A percentile compares a stretch with the other conserved stretches of the same genome.
Conservation (phyloP, 2,113 vertebrate species). For the Crotalus horridus region DNA sequence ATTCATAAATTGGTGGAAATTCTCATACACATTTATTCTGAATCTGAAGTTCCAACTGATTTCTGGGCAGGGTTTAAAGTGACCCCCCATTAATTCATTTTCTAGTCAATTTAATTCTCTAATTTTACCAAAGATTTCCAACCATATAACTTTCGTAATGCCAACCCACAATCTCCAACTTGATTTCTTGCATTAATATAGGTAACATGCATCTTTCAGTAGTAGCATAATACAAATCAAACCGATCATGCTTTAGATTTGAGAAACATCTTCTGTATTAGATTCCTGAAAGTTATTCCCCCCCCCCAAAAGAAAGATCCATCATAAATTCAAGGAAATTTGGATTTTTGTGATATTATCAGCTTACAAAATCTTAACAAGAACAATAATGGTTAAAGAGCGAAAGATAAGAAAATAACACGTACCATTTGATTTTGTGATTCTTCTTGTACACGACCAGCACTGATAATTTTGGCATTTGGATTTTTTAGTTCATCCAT, state of each 20-base stretch:
- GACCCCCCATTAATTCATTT: not conserved
- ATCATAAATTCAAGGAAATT: not conserved
- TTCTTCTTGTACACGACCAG: not conserved
- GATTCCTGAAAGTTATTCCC: not conserved
- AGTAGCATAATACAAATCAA: not conserved
- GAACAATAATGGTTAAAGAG: not conserved
- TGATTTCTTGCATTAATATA: not conserved
- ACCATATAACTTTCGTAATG: not conserved
- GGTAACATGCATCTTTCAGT: not conserved
- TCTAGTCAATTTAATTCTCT: not conserved
- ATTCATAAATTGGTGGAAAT: not conserved
- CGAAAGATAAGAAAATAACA: not conserved
- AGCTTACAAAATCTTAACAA: not conserved
- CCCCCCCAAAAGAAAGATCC: not conserved
- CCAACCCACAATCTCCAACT: not conserved
- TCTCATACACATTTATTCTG: not conserved
- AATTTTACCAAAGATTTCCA: not conserved
- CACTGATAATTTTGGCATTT: slow-evolving; percentile 51
- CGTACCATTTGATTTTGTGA: slow-evolving; percentile 20
- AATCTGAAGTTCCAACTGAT: not conserved
- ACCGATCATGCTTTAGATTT: not conserved
- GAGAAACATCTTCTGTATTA: not conserved
- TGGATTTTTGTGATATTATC: not conserved
- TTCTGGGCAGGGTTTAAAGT: not conserved
- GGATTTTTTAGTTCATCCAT: slow-evolving; percentile 61